Conservation (phyloP, 2,113 vertebrate genomes). For the Chauna torquata region DNA sequence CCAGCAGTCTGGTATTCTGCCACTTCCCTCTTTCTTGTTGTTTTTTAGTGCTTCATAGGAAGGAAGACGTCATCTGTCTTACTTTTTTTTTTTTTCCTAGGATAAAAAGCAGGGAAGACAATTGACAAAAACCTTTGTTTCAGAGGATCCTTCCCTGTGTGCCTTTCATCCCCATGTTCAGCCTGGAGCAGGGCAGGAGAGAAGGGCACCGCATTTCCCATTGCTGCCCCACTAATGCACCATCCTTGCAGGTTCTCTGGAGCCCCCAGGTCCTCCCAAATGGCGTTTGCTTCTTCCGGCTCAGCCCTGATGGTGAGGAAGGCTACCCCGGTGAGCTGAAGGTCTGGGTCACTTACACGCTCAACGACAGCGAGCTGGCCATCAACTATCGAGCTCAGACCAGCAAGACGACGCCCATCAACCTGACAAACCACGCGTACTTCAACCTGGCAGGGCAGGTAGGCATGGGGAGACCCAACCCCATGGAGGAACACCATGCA, state of each 20-base stretch:
- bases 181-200: background rate
- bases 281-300: constrained; percentile 83
- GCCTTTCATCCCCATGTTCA: background rate
- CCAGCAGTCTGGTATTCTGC: background rate
- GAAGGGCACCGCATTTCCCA: background rate
- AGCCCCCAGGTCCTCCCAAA: constrained; percentile 74
- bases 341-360: constrained; percentile 86
- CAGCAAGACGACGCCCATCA: constrained; percentile 87
- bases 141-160: background rate
- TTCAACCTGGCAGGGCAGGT: constrained; percentile 96
- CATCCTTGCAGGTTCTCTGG: constrained; percentile 86
- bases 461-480: background rate
- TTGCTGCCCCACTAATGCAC: accelerated
- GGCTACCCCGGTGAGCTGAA: constrained; percentile 91
- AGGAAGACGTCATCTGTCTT: background rate
- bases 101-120: background rate
- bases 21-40: background rate
- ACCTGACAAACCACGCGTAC: constrained; percentile 92
- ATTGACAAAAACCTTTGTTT: background rate
- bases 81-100: background rate
- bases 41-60: background rate
- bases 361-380: constrained; percentile 79
- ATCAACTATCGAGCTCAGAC: constrained; percentile 84
- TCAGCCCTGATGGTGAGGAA: constrained; percentile 90
- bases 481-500: accelerated